Percentiles rank a stretch among this genome's conserved stretches.
Evolutionary conservation across 2,113 vertebrate genomes (phyloP).

Genomic region (Sinocyclocheilus grahami): DNA sequence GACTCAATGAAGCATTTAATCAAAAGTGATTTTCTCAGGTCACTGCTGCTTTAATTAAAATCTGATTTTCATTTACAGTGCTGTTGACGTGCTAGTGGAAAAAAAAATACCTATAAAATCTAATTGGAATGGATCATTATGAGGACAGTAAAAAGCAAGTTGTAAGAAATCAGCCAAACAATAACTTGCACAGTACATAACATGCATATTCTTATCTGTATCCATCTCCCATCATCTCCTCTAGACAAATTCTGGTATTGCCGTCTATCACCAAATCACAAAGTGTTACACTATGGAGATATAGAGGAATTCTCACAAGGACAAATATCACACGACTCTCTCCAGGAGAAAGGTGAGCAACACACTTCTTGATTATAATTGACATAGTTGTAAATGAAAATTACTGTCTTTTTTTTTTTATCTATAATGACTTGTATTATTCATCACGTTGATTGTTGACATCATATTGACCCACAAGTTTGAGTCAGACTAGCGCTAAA

Average conservation of each 20-base stretch:
- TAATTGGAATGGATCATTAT: neutral
- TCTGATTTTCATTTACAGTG: neutral
- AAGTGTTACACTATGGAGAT: constrained; percentile 98
- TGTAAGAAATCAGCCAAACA: neutral
- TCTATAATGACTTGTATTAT: neutral
- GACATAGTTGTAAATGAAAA: neutral
- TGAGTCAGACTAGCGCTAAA: neutral
- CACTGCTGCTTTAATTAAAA: constrained; percentile 1
- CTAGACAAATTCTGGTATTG: constrained; percentile 99
- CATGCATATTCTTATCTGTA: neutral
- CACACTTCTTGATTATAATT: neutral
- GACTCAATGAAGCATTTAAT: neutral
- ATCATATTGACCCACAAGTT: neutral
- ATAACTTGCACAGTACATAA: neutral
- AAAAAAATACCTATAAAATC: neutral
- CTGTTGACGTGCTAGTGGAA: neutral
- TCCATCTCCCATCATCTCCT: neutral
- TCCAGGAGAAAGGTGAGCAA: constrained; percentile 95
- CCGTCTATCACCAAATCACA: constrained; percentile 97
- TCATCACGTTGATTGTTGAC: neutral
- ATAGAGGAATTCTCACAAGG: constrained; percentile 95
- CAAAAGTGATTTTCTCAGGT: neutral
- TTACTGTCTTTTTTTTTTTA: neutral
- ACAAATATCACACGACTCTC: constrained; percentile 92
- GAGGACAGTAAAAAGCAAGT: neutral